Percentiles rank a stretch among this genome's conserved stretches.
These are phyloP conservation scores for Sebastes variabilis DNA, from an alignment of 2,797 vertebrate genomes.

Conservation along the genomic window DNA sequence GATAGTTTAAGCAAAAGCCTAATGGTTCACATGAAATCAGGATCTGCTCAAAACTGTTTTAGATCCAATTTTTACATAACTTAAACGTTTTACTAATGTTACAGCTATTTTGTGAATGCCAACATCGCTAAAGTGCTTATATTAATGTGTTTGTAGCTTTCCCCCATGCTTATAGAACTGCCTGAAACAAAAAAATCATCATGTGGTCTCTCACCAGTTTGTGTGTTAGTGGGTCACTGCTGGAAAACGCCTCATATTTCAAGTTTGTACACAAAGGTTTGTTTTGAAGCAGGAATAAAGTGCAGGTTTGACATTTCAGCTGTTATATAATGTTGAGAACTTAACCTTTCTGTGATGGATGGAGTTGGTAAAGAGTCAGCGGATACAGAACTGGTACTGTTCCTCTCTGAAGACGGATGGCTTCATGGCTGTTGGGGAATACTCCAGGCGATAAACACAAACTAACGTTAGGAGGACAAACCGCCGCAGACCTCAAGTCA, in stretches of 20 bases:
- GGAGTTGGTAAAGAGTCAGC: background rate
- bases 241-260: background rate
- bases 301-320: constrained; percentile 7
- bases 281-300: background rate
- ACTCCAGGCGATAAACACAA: background rate
- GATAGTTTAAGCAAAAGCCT: background rate
- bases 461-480: background rate
- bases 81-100: no score
- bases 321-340: background rate
- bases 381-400: background rate
- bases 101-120: no score
- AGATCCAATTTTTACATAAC: no score
- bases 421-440: background rate
- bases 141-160: background rate
- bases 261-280: background rate
- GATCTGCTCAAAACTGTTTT: background rate
- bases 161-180: background rate
- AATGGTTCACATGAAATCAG: background rate
- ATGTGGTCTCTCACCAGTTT: background rate
- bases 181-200: background rate
- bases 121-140: background rate
- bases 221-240: constrained; percentile 6
- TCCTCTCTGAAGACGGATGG: background rate
- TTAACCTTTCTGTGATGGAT: background rate
- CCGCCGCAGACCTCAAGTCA: background rate